Percentiles rank a stretch among this genome's conserved stretches.
Conservation (phyloP, 2,797 vertebrate species). For the Eospalax fontanierii region DNA sequence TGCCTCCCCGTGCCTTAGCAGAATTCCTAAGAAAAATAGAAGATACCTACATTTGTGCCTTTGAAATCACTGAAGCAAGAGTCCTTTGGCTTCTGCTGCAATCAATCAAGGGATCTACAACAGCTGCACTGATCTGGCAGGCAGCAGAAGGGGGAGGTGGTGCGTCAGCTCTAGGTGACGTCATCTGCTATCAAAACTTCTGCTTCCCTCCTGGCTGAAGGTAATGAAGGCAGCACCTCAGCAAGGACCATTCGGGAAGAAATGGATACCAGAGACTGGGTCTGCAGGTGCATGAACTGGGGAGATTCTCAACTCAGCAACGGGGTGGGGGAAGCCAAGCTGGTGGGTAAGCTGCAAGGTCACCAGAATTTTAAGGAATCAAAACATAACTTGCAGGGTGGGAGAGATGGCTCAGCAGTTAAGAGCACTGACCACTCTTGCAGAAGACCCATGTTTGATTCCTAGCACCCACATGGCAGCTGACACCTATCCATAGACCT, state of each 20-base stretch:
- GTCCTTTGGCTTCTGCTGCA: background rate
- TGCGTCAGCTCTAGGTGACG: background rate
- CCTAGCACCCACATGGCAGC: no score
- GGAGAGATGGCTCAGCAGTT: no score
- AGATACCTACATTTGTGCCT: background rate
- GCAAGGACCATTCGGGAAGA: background rate
- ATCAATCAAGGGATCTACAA: background rate
- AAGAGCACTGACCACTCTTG: no score
- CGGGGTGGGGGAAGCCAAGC: background rate
- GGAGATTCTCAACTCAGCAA: background rate
- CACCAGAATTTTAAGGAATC: background rate
- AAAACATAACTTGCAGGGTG: background rate
- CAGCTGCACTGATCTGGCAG: background rate
- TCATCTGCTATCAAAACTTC: background rate
- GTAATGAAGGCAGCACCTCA: background rate
- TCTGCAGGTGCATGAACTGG: background rate
- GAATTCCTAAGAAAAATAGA: background rate
- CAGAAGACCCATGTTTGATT: no score
- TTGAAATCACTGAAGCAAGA: slow-evolving; percentile 10
- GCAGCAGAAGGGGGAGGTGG: background rate
- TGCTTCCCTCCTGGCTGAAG: background rate
- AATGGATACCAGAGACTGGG: background rate
- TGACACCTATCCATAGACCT: no score
- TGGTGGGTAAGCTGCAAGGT: background rate
- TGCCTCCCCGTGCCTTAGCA: background rate